A percentile compares a stretch with the other conserved stretches of the same genome.
Evolutionary conservation across 2,797 vertebrate genomes (phyloP).

Genomic region (Anomalospiza imberbis): DNA sequence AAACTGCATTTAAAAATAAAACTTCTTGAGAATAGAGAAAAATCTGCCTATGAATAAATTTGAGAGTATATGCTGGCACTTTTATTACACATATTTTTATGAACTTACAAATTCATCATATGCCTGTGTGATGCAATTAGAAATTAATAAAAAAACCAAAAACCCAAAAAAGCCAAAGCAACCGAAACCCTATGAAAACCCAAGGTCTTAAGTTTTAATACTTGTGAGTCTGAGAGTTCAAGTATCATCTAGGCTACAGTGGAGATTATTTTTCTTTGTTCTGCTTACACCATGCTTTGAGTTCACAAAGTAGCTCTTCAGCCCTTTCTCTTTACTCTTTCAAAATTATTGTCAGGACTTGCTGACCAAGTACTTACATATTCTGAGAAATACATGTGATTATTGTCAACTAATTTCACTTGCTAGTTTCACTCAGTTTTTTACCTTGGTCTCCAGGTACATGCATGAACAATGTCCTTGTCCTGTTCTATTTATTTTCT

Average conservation of each 20-base stretch:
- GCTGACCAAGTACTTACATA: background rate
- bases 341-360: background rate
- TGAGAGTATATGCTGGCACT: background rate
- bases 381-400: background rate
- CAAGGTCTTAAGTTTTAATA: background rate
- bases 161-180: background rate
- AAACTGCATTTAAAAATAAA: background rate
- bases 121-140: background rate
- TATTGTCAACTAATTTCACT: background rate
- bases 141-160: background rate
- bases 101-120: background rate
- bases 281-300: background rate
- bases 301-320: background rate
- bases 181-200: background rate
- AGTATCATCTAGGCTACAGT: background rate
- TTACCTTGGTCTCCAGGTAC: background rate
- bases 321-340: background rate
- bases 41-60: background rate
- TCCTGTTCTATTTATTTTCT: background rate
- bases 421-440: background rate
- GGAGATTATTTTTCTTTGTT: background rate
- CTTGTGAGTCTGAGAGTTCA: background rate
- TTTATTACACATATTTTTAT: background rate
- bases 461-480: rapidly evolving
- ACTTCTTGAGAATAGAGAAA: background rate